phyloP scores from a whole-genome alignment of 64 coral and sea anemone genomes.

The Porites lutea region DNA sequence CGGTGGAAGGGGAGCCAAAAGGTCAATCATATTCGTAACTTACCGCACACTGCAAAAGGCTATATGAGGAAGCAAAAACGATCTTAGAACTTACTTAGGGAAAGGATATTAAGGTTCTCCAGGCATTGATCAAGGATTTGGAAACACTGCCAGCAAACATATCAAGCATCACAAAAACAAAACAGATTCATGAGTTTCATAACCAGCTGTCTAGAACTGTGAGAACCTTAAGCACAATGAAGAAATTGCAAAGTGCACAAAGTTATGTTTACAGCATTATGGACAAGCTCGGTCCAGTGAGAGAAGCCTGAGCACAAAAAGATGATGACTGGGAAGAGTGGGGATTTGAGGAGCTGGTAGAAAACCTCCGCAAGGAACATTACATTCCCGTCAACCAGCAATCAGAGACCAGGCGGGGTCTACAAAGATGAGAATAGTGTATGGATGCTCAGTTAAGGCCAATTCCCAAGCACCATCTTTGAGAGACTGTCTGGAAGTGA shows the following conservation, averaged over 20 bases:
- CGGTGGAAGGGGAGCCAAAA: slow-evolving; percentile 36
- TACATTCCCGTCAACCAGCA: slow-evolving; percentile 57
- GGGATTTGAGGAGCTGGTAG: slow-evolving; percentile 46
- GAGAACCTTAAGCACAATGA: slow-evolving; percentile 39
- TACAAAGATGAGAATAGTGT: slow-evolving; percentile 60
- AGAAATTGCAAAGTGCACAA: slow-evolving; percentile 45
- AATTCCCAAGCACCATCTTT: slow-evolving; percentile 42
- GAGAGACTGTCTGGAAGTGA: slow-evolving; percentile 65
- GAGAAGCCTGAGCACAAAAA: slow-evolving; percentile 47
- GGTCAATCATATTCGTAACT: slow-evolving; percentile 49
- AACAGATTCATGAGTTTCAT: slow-evolving; percentile 57
- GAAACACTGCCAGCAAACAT: slow-evolving; percentile 45
- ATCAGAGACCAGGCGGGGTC: slow-evolving; percentile 48
- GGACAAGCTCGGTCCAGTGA: slow-evolving; percentile 68
- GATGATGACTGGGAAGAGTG: slow-evolving; percentile 79
- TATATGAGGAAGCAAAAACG: slow-evolving; percentile 60
- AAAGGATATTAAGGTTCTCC: slow-evolving; percentile 73
- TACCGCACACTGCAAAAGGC: slow-evolving; percentile 51
- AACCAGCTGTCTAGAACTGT: slow-evolving; percentile 38
- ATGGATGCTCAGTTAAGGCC: slow-evolving; percentile 51
- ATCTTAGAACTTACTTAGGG: slow-evolving; percentile 65
- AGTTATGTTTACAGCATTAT: slow-evolving; percentile 51
- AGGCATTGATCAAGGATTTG: slow-evolving; percentile 62
- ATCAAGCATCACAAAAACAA: slow-evolving; percentile 25
- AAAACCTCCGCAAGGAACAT: slow-evolving; percentile 8